phyloP scores from a whole-genome alignment of 2,797 vertebrate species.

The Pogonophryne albipinna region DNA sequence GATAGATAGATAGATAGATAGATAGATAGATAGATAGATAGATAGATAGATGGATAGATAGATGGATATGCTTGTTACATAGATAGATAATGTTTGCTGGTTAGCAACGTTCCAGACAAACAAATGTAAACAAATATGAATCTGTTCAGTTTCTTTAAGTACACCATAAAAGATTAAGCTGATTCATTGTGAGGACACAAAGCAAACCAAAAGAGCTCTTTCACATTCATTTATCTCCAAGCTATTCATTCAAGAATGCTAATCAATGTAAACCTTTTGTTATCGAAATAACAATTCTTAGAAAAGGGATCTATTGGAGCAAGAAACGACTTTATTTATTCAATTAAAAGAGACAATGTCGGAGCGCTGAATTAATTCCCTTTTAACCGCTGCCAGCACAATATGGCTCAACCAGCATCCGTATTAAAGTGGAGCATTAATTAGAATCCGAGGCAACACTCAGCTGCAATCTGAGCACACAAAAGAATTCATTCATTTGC shows the following conservation, averaged over 20 bases:
- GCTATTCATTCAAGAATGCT: conserved; percentile 11
- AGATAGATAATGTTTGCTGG: no score
- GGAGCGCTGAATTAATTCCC: conserved; percentile 74
- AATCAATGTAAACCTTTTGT: conserved; percentile 60
- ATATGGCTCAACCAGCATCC: conserved; percentile 77
- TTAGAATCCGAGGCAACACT: conserved; percentile 77
- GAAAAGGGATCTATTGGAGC: conserved; percentile 46
- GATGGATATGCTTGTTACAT: no score
- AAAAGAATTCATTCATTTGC: conserved; percentile 76
- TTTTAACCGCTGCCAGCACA: conserved; percentile 83
- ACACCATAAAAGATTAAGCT: not conserved
- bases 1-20: no score
- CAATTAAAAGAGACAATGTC: conserved; percentile 80
- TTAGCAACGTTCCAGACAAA: no score
- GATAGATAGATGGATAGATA: no score
- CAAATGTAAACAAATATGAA: not conserved
- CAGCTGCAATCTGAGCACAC: conserved; percentile 73
- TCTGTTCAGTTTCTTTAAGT: not conserved
- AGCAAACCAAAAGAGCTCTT: not conserved
- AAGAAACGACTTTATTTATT: conserved; percentile 77
- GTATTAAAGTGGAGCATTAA: conserved; percentile 84
- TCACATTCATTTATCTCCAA: conserved; percentile 13
- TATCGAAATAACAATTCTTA: conserved; percentile 48
- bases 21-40: no score
- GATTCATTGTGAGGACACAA: conserved; percentile 13